Percentiles rank a stretch among this genome's conserved stretches.
These are phyloP conservation scores for Vanacampus margaritifer DNA, from an alignment of 2,113 vertebrate species.

Conservation along the genomic window DNA sequence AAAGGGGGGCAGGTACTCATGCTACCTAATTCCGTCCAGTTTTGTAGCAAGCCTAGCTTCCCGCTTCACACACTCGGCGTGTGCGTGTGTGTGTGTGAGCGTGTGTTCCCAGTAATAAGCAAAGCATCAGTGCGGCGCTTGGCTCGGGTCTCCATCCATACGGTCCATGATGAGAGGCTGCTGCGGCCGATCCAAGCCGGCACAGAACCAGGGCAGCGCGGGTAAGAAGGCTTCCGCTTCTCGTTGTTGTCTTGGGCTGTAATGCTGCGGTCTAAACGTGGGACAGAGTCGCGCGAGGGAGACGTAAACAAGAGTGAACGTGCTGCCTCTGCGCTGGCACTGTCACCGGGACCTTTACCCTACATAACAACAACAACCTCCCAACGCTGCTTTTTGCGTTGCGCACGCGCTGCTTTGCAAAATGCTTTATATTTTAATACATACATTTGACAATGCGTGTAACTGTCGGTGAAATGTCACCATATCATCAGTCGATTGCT, in stretches of 20 bases:
- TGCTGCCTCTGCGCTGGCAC: conserved; percentile 12
- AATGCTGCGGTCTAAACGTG: background rate
- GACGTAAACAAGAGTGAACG: conserved; percentile 55
- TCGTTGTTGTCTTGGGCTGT: background rate
- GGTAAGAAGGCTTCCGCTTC: conserved; percentile 58
- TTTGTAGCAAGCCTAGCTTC: conserved; percentile 23
- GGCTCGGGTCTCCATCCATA: conserved; percentile 38
- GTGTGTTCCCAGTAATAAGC: background rate
- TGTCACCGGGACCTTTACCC: conserved; percentile 58
- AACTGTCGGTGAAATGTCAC: background rate
- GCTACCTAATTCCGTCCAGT: conserved; percentile 21
- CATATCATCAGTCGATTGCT: background rate
- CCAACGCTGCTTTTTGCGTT: conserved; percentile 1
- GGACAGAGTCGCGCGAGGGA: background rate
- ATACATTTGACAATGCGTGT: background rate
- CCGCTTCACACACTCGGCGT: conserved; percentile 18
- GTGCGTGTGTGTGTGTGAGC: conserved; percentile 22
- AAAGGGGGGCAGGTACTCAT: conserved; percentile 34
- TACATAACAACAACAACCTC: conserved; percentile 28
- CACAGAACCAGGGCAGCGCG: conserved; percentile 49
- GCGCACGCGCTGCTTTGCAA: background rate
- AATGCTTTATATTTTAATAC: background rate
- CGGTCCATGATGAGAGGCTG: conserved; percentile 73
- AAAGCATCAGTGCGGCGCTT: background rate
- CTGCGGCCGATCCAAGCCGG: conserved; percentile 57